A percentile compares a stretch with the other conserved stretches of the same genome.
Conservation (phyloP, 53 echinoderm and acorn worm species). For the Holothuria leucospilota region DNA sequence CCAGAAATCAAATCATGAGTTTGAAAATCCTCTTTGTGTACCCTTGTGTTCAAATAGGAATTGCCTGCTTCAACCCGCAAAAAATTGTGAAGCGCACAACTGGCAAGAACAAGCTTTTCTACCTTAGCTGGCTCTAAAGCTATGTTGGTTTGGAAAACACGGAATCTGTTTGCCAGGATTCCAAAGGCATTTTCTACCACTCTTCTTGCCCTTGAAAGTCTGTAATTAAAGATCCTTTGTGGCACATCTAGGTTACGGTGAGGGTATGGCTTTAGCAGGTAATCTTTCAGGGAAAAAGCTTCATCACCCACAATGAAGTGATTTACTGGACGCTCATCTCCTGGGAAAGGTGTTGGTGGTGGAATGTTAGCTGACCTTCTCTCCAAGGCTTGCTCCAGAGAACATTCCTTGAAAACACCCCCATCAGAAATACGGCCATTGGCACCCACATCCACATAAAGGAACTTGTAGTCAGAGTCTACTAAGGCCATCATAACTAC, state of each 20-base stretch:
- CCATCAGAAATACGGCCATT: too few species aligned
- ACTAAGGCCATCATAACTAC: too few species aligned
- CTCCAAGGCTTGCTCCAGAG: background rate
- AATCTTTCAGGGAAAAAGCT: background rate
- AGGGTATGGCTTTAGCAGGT: background rate
- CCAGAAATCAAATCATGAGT: background rate
- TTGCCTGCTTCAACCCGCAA: background rate
- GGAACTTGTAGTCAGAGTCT: too few species aligned
- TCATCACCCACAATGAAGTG: background rate
- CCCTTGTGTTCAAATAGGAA: background rate
- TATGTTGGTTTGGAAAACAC: background rate
- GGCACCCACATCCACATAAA: too few species aligned
- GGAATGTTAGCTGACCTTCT: slow-evolving; percentile 2
- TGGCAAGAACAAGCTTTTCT: slow-evolving; percentile 13
- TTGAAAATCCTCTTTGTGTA: background rate
- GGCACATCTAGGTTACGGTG: background rate
- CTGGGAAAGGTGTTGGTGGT: slow-evolving; percentile 2
- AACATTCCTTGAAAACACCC: background rate
- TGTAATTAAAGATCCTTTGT: slow-evolving; percentile 1
- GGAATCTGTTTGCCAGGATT: slow-evolving; percentile 7
- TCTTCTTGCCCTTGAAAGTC: background rate
- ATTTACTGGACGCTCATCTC: background rate
- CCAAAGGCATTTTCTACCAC: background rate
- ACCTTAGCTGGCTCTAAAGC: slow-evolving; percentile 1
- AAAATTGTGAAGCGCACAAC: slow-evolving; percentile 8